Evolutionary conservation across 2,888 invertebrate genomes (phyloP).

Genomic region (Lasius platythorax): DNA sequence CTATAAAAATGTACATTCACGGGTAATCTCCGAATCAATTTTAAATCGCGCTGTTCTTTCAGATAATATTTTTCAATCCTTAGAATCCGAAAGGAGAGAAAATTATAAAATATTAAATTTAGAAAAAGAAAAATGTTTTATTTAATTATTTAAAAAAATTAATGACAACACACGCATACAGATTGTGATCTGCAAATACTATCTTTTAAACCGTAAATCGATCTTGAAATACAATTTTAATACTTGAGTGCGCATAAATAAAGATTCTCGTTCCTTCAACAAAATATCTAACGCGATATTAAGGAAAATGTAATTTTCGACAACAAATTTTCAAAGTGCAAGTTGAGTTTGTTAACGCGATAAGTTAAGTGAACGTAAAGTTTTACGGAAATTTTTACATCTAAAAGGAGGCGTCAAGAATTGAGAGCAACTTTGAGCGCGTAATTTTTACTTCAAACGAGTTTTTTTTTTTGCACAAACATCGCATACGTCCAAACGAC

Average conservation of each 20-base stretch:
- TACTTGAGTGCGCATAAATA: neutral
- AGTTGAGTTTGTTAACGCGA: neutral
- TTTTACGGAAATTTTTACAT: slow-evolving; percentile 4
- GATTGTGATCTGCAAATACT: neutral
- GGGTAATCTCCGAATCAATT: neutral
- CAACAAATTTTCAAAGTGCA: neutral
- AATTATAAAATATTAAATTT: neutral
- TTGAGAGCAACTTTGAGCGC: neutral
- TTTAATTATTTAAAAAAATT: neutral
- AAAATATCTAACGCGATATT: neutral
- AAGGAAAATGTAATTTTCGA: neutral
- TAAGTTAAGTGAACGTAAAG: neutral
- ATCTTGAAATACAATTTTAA: neutral
- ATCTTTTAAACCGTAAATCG: neutral
- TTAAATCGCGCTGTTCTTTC: neutral
- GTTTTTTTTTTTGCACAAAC: neutral
- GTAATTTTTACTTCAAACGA: neutral
- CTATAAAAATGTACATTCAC: neutral
- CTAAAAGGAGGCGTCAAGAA: neutral
- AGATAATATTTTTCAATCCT: neutral
- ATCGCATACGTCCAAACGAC: slow-evolving; percentile 13
- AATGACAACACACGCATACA: neutral
- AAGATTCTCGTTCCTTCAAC: neutral
- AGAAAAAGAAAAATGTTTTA: neutral
- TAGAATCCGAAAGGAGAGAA: neutral